A percentile compares a stretch with the other conserved stretches of the same genome.
Conservation (phyloP, 2,797 vertebrate species). For the Xenopus petersii region DNA sequence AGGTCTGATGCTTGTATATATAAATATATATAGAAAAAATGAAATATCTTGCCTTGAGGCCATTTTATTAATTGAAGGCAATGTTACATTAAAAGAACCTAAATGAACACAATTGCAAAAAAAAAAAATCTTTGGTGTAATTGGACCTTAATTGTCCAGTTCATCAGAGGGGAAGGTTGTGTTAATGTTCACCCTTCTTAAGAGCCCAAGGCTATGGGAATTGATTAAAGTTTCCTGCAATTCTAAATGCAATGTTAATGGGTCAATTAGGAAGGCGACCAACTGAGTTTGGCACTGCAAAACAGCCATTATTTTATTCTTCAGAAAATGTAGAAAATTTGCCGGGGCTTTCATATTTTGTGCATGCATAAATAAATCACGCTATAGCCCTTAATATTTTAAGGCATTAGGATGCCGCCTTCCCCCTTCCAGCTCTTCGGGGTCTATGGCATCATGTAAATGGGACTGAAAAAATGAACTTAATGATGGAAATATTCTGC, state of each 20-base stretch:
- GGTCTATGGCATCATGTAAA: no score
- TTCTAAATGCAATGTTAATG: constrained; percentile 2
- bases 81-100: neutral
- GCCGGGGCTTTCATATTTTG: no score
- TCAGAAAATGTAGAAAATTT: neutral
- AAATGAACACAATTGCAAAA: neutral
- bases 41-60: no score
- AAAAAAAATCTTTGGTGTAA: neutral
- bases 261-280: neutral
- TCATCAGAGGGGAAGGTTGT: constrained; percentile 5
- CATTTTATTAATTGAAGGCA: neutral
- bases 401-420: no score
- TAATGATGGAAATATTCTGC: no score
- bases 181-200: neutral
- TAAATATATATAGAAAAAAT: no score
- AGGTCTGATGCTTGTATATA: no score
- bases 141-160: constrained; percentile 7
- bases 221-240: neutral
- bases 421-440: no score
- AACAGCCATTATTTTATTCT: neutral
- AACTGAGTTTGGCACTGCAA: neutral
- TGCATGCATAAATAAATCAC: no score
- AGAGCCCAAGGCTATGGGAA: neutral
- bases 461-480: no score
- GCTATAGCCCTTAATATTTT: no score